Base-by-base conservation (phyloP, 2,113 vertebrate species). In the Phocoena phocoena region DNA sequence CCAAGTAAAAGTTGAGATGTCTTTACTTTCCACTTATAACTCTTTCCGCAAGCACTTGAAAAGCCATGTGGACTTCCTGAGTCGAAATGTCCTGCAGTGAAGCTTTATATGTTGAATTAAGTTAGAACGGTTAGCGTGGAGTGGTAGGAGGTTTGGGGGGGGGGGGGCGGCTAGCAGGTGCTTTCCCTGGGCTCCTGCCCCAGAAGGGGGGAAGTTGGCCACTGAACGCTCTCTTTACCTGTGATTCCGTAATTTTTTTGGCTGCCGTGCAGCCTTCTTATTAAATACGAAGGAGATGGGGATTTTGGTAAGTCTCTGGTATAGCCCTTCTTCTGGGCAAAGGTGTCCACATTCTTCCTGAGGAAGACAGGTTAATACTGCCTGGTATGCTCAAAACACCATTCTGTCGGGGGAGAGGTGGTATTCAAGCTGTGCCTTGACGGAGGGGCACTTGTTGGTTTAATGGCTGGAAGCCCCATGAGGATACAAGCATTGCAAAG, bases 361-460 rank as follows among this genome's bases (percentile, higher is more conserved):
- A 20, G 38, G 23, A 38, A 36, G 60, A 70, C 31, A 55, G 86
- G 11, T 31, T 2, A 38, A 25, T 8, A 90, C 31, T 62, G 6
- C 31, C 26, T 6, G 41, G 44, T 60, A 60, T 38, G 53, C 18
- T 62, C 31, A 41, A 7, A 88, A 47, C 25, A 28, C 20, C 71
- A 23, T 62, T 0, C 0, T 41, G 36, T 31, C 25, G 0, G 28
- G 33, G 92, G 44, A 18, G 38, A 53, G 25, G 38, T 10, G 63
- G 3, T 14, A 7, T 10, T 44, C 80, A 15, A 6, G 53, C 38
- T 55, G 1, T 50, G 68, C n/a, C 31, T 91, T 4, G 23, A 58
- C 0, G 17, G 81, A 26, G 14, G 11, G 73, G 2, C 10, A 1
- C 9, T 41, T 74, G 0, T 8, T 28, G 25, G 62, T 18, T 21